These are phyloP conservation scores for Eumaeus atala DNA, from an alignment of 1,140 invertebrate species.

Conservation along the genomic window DNA sequence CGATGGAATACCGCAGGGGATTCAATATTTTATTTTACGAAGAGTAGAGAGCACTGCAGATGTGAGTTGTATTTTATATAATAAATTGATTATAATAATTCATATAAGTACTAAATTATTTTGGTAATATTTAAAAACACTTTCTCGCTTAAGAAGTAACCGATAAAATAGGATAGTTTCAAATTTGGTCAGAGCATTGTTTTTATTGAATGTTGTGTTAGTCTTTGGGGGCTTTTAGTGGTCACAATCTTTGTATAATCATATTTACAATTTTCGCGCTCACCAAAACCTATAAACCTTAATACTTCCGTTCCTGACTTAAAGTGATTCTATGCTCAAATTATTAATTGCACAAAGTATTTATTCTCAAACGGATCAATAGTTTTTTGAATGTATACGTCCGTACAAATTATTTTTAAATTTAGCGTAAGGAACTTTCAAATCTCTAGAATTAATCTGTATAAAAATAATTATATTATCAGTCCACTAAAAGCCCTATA, in stretches of 20 bases:
- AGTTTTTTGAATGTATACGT: conserved; percentile 6
- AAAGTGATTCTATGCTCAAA: conserved; percentile 9
- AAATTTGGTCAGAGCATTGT: conserved; percentile 38
- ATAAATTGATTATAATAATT: conserved; percentile 41
- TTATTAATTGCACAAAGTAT: conserved; percentile 9
- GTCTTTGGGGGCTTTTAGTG: conserved; percentile 44
- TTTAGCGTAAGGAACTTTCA: conserved; percentile 11
- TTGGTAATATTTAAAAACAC: conserved; percentile 66
- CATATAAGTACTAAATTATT: conserved; percentile 71
- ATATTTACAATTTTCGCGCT: conserved; percentile 5
- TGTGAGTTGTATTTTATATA: conserved; percentile 58
- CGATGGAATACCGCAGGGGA: conserved; percentile 13
- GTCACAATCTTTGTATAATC: conserved; percentile 10
- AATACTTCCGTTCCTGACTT: conserved; percentile 10
- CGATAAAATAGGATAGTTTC: conserved; percentile 43
- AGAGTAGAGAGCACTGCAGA: conserved; percentile 49
- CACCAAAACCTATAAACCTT: conserved; percentile 2
- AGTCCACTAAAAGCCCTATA: conserved; percentile 46
- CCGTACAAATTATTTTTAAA: conserved; percentile 18
- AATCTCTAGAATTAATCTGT: conserved; percentile 16
- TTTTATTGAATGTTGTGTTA: conserved; percentile 36
- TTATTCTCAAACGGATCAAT: conserved; percentile 7
- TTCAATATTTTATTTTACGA: conserved; percentile 18
- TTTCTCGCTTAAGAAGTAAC: conserved; percentile 55
- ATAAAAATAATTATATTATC: conserved; percentile 9